These are phyloP conservation scores for Syngnathus typhle DNA, from an alignment of 2,113 vertebrate genomes.

Conservation along the genomic window DNA sequence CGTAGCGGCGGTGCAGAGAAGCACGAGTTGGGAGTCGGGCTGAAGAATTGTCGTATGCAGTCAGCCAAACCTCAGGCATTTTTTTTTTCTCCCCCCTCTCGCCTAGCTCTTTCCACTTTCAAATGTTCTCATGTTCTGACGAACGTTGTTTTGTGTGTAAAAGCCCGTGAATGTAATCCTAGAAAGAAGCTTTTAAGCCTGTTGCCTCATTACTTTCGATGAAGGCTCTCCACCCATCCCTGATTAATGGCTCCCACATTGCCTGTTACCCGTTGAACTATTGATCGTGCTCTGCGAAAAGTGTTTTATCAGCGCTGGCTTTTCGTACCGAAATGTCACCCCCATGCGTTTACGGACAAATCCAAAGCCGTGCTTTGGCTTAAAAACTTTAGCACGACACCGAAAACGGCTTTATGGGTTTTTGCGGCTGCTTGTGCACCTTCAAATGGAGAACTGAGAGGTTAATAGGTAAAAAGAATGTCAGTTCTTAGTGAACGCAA, in stretches of 20 bases:
- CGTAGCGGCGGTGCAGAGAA: slow-evolving; percentile 1
- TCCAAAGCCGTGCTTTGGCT: slow-evolving; percentile 19
- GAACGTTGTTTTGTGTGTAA: neutral
- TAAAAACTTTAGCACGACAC: neutral
- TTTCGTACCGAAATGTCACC: slow-evolving; percentile 7
- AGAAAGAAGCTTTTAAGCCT: slow-evolving; percentile 15
- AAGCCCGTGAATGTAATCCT: neutral
- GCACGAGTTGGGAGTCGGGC: neutral
- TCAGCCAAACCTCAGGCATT: neutral
- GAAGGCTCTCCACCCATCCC: neutral
- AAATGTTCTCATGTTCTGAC: neutral
- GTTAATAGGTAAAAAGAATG: neutral
- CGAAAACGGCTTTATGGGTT: slow-evolving; percentile 2
- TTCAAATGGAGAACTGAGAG: slow-evolving; percentile 7
- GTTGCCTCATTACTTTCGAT: slow-evolving; percentile 13
- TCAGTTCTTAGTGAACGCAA: no score
- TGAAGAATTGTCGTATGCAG: neutral
- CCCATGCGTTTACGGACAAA: slow-evolving; percentile 9
- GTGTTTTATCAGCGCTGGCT: neutral
- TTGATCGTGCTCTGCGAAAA: slow-evolving; percentile 13
- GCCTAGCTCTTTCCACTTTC: neutral
- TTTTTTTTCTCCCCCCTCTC: neutral
- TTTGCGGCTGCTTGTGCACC: slow-evolving; percentile 3
- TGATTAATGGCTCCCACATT: slow-evolving; percentile 31
- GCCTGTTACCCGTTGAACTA: slow-evolving; percentile 14